Evolutionary conservation across 2,797 vertebrate species (phyloP).

Genomic region (Lithobates pipiens): DNA sequence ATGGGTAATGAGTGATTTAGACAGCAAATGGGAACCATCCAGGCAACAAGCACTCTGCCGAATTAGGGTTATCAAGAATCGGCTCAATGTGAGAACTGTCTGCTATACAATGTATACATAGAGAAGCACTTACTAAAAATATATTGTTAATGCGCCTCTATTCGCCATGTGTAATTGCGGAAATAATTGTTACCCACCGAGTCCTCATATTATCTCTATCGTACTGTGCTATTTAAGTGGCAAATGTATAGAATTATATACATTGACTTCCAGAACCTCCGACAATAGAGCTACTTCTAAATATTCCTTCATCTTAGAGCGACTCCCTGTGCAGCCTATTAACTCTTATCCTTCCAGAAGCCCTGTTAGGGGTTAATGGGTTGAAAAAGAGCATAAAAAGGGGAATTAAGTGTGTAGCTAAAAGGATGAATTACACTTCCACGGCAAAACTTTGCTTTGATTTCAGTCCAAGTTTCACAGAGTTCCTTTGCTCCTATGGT

Average conservation of each 20-base stretch:
- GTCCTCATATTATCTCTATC: not conserved
- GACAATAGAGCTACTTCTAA: not conserved
- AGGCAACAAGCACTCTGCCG: conserved; percentile 24
- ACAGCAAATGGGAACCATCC: conserved; percentile 14
- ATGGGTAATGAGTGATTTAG: not conserved
- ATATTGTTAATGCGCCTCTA: not conserved
- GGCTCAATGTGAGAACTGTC: not conserved
- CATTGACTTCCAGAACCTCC: not conserved
- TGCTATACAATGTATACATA: conserved; percentile 15
- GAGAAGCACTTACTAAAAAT: conserved; percentile 6
- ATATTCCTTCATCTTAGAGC: not conserved
- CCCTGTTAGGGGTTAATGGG: not conserved
- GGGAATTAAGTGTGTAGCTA: not conserved
- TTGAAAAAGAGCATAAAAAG: not conserved
- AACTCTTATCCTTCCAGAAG: not conserved
- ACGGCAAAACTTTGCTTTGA: conserved; percentile 38
- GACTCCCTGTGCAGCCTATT: not conserved
- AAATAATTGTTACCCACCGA: not conserved
- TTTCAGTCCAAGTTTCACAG: conserved; percentile 16
- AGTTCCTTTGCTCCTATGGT: not conserved
- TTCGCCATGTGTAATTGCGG: not conserved
- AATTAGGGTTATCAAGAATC: conserved; percentile 8
- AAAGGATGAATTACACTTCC: not conserved
- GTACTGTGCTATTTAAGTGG: not conserved
- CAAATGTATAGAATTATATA: conserved; percentile 2